Evolutionary conservation across 2,888 invertebrate species (phyloP).

Genomic region (Drosophila lutescens): DNA sequence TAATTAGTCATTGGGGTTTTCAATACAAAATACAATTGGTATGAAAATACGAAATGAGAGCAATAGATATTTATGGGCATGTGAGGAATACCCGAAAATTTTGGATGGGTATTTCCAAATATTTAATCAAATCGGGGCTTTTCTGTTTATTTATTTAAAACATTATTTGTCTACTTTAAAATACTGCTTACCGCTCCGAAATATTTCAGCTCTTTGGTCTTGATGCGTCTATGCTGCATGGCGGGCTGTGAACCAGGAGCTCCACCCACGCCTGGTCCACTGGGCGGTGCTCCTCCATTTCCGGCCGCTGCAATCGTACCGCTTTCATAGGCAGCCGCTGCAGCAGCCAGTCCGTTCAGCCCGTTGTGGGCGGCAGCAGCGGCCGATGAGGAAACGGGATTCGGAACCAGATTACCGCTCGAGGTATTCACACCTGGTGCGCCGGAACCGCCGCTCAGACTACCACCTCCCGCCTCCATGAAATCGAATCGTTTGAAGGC

Average conservation of each 20-base stretch:
- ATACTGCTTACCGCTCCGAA: conserved; percentile 83
- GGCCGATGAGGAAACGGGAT: conserved; percentile 39
- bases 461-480: conserved; percentile 82
- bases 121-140: not conserved
- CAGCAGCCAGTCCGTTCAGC: conserved; percentile 72
- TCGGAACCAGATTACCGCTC: conserved; percentile 44
- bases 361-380: conserved; percentile 63
- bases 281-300: conserved; percentile 60
- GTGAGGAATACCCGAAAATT: not conserved
- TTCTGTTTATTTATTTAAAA: not conserved
- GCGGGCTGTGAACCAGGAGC: conserved; percentile 64
- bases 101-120: not conserved
- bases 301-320: conserved; percentile 69
- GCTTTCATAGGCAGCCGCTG: conserved; percentile 68
- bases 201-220: conserved; percentile 83
- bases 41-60: not conserved
- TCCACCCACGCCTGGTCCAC: conserved; percentile 38
- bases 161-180: not conserved
- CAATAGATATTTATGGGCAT: not conserved
- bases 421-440: conserved; percentile 36
- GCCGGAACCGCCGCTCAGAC: conserved; percentile 55
- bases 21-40: not conserved
- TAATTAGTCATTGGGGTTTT: not conserved
- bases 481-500: conserved; percentile 83
- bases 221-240: conserved; percentile 80